phyloP scores from a whole-genome alignment of 1,140 invertebrate species.

The Neodiprion virginianus region DNA sequence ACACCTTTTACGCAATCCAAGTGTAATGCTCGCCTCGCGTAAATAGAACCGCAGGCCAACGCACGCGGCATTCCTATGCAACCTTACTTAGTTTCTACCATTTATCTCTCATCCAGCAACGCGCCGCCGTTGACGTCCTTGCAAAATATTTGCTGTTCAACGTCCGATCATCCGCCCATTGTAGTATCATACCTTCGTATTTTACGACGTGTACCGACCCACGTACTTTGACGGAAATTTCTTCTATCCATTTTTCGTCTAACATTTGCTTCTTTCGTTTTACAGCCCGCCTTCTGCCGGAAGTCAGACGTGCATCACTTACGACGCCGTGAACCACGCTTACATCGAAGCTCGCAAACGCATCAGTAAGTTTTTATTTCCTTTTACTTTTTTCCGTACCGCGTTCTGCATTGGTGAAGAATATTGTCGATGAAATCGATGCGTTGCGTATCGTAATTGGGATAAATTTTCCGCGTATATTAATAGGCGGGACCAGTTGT shows the following conservation, averaged over 20 bases:
- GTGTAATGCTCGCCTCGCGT: too few relatives aligned
- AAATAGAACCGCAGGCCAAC: too few relatives aligned
- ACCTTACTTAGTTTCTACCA: too few relatives aligned
- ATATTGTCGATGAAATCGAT: not conserved
- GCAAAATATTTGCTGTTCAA: too few relatives aligned
- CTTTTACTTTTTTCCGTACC: not conserved
- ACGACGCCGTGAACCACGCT: slow-evolving; percentile 88
- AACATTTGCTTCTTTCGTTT: slow-evolving; percentile 36
- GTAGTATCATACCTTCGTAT: too few relatives aligned
- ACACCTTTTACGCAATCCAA: too few relatives aligned
- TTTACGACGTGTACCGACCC: not conserved
- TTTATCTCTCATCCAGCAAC: too few relatives aligned
- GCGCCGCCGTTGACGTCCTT: too few relatives aligned
- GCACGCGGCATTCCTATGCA: too few relatives aligned
- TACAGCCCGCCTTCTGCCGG: slow-evolving; percentile 70
- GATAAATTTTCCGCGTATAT: not conserved
- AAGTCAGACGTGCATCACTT: slow-evolving; percentile 86
- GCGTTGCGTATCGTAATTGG: not conserved
- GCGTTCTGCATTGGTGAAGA: too few relatives aligned
- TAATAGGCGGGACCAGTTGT: not conserved
- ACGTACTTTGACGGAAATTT: not conserved
- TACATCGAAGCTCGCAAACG: slow-evolving; percentile 86
- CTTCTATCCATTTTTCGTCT: not conserved
- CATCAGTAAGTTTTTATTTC: slow-evolving; percentile 71
- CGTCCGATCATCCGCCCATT: too few relatives aligned